Base-by-base conservation (phyloP, 2,113 vertebrate species). In the Microcebus jonahi region DNA sequence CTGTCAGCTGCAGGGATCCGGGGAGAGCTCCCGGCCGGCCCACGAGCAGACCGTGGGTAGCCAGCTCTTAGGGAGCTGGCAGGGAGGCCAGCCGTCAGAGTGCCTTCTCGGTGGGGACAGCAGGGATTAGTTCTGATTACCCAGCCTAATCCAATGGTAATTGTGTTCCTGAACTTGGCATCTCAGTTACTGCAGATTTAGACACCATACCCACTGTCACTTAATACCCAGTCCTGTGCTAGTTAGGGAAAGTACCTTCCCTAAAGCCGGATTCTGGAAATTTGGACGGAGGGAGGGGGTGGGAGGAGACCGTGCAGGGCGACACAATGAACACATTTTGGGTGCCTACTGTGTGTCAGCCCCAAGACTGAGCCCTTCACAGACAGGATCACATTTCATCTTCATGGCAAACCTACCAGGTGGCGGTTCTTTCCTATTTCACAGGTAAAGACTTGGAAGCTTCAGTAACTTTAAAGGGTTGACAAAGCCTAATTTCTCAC, bases 41-140 rank as follows among this genome's bases (percentile, higher is more conserved):
- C 45, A 42, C 57, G 18, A 0, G 1, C 61, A 81, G 83, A 86
- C 34, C 84, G 42, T 0, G 0, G 39, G 29, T 39, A 6, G 55
- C 42, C 4, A 6, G 42, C 29, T 27, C 59, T 61, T 4, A 48
- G 0, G 34, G 20, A 65, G 57, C n/a, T 57, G 50, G 34, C 48
- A 55, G 34, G 29, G 76, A 61, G 75, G n/a, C 57, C 63, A 89
- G 75, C 39, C 50, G 36, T 70, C 73, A 1, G 1, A 39, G 65
- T 9, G 23, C 50, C 63, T 82, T 68, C 70, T 61, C 87, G 18
- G 79, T 67, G 61, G 79, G 95, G 59, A 77, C 59, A 90, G 63
- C 50, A 59, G n/a, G 87, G 75, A 48, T 95, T 84, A 88, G 59
- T 91, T 80, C 90, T 85, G 50, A 90, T 85, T 50, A 88, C 34